Evolutionary conservation across 1,140 invertebrate genomes (phyloP).

Genomic region (Ceratina japonica): DNA sequence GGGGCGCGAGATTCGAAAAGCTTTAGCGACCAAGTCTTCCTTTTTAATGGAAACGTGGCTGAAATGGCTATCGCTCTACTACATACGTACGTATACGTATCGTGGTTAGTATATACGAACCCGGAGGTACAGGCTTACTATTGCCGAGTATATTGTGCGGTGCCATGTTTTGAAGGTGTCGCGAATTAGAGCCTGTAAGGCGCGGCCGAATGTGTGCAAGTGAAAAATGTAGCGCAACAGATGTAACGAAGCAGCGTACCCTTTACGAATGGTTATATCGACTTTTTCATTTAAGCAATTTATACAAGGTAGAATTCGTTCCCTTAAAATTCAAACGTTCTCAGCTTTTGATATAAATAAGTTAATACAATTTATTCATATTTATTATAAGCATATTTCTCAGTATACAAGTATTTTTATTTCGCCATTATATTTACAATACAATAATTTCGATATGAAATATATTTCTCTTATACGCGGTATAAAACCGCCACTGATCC

Average conservation of each 20-base stretch:
- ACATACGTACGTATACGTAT: neutral
- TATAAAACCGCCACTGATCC: too few relatives aligned
- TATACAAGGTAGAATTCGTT: too few relatives aligned
- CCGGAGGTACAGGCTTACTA: neutral
- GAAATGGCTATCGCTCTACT: neutral
- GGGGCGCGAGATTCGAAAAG: neutral
- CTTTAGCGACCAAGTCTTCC: neutral
- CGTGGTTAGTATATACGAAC: neutral
- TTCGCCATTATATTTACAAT: too few relatives aligned
- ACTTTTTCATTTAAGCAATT: too few relatives aligned
- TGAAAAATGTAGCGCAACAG: slow-evolving; percentile 5
- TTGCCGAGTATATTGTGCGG: neutral
- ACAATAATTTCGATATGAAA: too few relatives aligned
- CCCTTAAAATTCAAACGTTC: too few relatives aligned
- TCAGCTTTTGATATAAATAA: too few relatives aligned
- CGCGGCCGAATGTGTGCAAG: neutral
- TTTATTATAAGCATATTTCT: too few relatives aligned
- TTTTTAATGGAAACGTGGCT: slow-evolving; percentile 11
- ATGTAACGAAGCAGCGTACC: neutral
- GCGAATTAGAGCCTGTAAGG: slow-evolving; percentile 21
- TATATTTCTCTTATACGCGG: too few relatives aligned
- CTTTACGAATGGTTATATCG: too few relatives aligned
- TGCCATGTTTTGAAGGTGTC: slow-evolving; percentile 7
- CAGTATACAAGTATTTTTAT: too few relatives aligned
- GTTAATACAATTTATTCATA: too few relatives aligned